Conservation (phyloP, 2,113 vertebrate species). For the Nesogale talazaci region DNA sequence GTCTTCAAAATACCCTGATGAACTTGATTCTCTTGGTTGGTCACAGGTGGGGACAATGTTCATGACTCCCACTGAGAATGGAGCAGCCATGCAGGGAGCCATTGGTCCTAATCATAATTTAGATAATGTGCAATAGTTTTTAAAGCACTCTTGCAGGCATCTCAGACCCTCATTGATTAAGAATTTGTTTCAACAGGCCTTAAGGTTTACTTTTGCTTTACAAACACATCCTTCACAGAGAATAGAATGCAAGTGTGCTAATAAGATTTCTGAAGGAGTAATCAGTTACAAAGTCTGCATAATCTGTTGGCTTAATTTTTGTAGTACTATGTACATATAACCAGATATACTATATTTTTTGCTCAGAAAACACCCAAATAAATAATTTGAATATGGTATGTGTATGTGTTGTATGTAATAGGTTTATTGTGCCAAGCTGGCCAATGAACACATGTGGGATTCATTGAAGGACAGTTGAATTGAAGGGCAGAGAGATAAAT, state of each 20-base stretch:
- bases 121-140: conserved; percentile 12
- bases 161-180: conserved; percentile 16
- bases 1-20: conserved; percentile 4
- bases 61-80: neutral
- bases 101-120: conserved; percentile 36
- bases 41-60: neutral
- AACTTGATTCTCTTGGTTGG: neutral
- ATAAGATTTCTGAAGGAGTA: neutral
- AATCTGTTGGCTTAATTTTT: conserved; percentile 23
- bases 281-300: conserved; percentile 25
- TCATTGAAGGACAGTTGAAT: too few species aligned
- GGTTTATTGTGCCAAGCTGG: too few species aligned
- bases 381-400: too few species aligned
- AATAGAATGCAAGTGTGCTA: conserved; percentile 14
- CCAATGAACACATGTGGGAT: too few species aligned
- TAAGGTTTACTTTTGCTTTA: conserved; percentile 40
- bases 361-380: too few species aligned
- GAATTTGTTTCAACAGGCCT: conserved; percentile 49
- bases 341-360: neutral
- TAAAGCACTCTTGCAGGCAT: neutral
- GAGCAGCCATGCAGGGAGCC: neutral
- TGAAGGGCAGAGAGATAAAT: too few species aligned
- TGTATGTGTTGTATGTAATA: too few species aligned
- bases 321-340: neutral
- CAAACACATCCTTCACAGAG: neutral